phyloP scores from a whole-genome alignment of 1,140 invertebrate genomes.

The Hyposmocoma kahamanoa region DNA sequence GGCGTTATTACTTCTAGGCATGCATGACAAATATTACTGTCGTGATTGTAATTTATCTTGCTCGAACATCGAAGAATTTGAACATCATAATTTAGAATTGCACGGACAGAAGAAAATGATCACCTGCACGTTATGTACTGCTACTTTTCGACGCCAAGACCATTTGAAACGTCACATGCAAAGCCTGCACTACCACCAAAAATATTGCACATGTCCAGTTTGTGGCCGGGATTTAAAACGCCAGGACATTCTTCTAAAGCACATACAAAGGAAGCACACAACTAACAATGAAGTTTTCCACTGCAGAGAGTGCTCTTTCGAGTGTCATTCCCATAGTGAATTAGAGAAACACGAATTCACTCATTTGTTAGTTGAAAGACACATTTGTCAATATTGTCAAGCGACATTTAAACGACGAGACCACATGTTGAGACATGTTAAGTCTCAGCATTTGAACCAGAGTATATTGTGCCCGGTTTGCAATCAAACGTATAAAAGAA shows the following conservation, averaged over 20 bases:
- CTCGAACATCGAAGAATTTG: constrained; percentile 17
- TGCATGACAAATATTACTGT: too few species aligned
- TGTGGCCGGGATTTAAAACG: constrained; percentile 27
- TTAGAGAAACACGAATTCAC: constrained; percentile 31
- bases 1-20: too few species aligned
- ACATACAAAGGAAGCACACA: constrained; percentile 33
- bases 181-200: constrained; percentile 27
- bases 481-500: constrained; percentile 33
- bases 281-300: constrained; percentile 17
- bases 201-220: constrained; percentile 27
- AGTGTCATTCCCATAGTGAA: constrained; percentile 19
- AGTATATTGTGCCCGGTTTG: constrained; percentile 32
- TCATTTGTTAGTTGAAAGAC: constrained; percentile 21
- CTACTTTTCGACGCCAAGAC: constrained; percentile 30
- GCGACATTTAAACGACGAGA: constrained; percentile 38
- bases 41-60: constrained; percentile 19
- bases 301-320: constrained; percentile 28
- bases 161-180: constrained; percentile 39
- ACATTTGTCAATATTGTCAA: constrained; percentile 32
- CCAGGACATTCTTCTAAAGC: constrained; percentile 28
- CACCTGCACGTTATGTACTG: constrained; percentile 23
- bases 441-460: constrained; percentile 34
- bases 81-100: constrained; percentile 25
- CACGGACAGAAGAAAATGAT: constrained; percentile 22
- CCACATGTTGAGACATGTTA: constrained; percentile 44